Evolutionary conservation across 2,888 invertebrate species (phyloP).

Genomic region (Heliconius cydno): DNA sequence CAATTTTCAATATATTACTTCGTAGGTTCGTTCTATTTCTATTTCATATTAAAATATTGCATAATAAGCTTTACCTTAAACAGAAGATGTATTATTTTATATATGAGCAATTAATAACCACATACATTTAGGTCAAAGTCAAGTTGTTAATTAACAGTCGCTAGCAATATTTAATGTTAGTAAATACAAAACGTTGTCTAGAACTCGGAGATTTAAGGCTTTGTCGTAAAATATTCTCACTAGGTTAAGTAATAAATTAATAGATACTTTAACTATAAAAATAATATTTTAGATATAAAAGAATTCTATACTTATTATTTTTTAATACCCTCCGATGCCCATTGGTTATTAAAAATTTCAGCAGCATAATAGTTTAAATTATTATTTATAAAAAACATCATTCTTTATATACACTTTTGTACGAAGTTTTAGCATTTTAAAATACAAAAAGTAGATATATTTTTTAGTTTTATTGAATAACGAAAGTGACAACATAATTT

Average conservation of each 20-base stretch:
- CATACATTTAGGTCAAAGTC: conserved; percentile 45
- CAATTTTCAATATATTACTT: background rate
- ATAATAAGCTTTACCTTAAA: background rate
- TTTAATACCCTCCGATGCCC: no score
- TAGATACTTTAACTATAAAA: background rate
- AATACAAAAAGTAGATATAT: no score
- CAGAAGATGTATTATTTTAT: conserved; percentile 29
- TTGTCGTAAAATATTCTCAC: conserved; percentile 27
- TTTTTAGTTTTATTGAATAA: background rate
- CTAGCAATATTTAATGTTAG: conserved; percentile 42
- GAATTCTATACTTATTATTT: no score
- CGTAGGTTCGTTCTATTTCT: background rate
- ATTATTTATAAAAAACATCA: no score
- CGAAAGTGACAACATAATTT: background rate
- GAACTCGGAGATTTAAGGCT: conserved; percentile 36
- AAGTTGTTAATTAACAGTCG: conserved; percentile 43
- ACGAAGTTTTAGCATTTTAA: no score
- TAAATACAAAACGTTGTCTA: conserved; percentile 33
- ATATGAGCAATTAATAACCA: conserved; percentile 27
- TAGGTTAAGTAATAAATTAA: conserved; percentile 52
- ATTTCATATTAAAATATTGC: background rate
- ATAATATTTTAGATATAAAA: background rate
- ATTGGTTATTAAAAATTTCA: no score
- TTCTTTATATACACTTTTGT: no score
- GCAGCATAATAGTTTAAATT: no score